These are phyloP conservation scores for Parapsyche elsis DNA, from an alignment of 1,140 invertebrate genomes.

Conservation along the genomic window DNA sequence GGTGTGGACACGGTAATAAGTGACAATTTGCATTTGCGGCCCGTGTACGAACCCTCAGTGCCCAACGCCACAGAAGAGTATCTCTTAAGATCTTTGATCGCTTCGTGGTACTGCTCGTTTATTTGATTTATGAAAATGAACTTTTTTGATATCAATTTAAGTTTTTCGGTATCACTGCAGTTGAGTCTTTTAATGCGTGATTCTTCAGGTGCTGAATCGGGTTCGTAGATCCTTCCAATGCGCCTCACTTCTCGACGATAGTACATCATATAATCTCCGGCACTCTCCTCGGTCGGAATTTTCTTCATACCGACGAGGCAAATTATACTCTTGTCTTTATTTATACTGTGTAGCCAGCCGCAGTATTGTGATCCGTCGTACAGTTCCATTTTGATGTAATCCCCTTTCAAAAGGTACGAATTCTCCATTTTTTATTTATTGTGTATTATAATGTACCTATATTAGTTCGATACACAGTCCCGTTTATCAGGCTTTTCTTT, in stretches of 20 bases:
- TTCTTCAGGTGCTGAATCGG: neutral
- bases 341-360: slow-evolving; percentile 64
- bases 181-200: slow-evolving; percentile 54
- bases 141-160: slow-evolving; percentile 62
- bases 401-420: slow-evolving; percentile 64
- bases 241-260: slow-evolving; percentile 63
- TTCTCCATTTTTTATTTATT: slow-evolving; percentile 61
- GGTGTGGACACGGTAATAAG: slow-evolving; percentile 64
- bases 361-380: slow-evolving; percentile 62
- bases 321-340: slow-evolving; percentile 64
- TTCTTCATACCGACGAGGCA: slow-evolving; percentile 64
- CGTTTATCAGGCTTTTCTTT: slow-evolving; percentile 60
- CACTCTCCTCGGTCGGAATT: slow-evolving; percentile 58
- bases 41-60: slow-evolving; percentile 63
- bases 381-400: slow-evolving; percentile 64
- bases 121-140: slow-evolving; percentile 65
- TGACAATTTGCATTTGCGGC: slow-evolving; percentile 65
- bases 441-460: too few relatives aligned
- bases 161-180: slow-evolving; percentile 63
- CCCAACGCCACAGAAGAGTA: slow-evolving; percentile 62
- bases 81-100: slow-evolving; percentile 62
- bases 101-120: slow-evolving; percentile 63
- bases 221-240: slow-evolving; percentile 61
- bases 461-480: slow-evolving; percentile 59
- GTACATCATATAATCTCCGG: slow-evolving; percentile 62